These are phyloP conservation scores for Spinus pinus DNA, from an alignment of 2,797 vertebrate species.

Conservation along the genomic window DNA sequence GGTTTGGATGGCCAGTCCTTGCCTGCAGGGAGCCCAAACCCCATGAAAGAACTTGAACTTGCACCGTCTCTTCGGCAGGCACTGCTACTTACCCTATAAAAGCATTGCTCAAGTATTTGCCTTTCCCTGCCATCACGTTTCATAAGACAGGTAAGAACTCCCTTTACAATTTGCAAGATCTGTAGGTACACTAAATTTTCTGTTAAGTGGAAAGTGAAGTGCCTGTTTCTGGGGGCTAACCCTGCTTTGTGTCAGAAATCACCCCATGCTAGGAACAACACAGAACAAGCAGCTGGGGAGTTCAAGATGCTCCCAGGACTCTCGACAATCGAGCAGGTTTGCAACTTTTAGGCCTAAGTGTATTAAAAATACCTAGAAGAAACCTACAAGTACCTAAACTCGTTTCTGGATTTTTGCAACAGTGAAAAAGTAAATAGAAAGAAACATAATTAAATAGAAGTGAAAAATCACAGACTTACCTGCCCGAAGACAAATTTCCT, in stretches of 20 bases:
- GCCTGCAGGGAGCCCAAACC: background rate
- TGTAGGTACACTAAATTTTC: background rate
- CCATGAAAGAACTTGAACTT: rapidly evolving
- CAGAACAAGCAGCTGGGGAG: background rate
- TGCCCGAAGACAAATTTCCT: background rate
- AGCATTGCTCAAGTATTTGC: background rate
- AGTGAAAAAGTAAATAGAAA: background rate
- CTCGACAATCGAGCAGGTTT: rapidly evolving
- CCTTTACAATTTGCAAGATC: background rate
- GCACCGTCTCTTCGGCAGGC: background rate
- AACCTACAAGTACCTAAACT: background rate
- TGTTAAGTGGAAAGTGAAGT: background rate
- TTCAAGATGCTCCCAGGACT: background rate
- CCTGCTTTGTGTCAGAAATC: background rate
- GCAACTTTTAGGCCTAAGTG: background rate
- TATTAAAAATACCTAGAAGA: background rate
- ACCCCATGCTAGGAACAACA: background rate
- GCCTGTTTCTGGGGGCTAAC: background rate
- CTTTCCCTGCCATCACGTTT: background rate
- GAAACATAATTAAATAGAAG: background rate
- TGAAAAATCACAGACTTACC: background rate
- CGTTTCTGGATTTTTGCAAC: background rate
- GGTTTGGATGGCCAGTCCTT: background rate
- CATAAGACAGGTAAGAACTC: rapidly evolving
- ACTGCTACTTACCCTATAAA: background rate